phyloP scores from a whole-genome alignment of 1,140 invertebrate genomes.

The Leptinotarsa texana region DNA sequence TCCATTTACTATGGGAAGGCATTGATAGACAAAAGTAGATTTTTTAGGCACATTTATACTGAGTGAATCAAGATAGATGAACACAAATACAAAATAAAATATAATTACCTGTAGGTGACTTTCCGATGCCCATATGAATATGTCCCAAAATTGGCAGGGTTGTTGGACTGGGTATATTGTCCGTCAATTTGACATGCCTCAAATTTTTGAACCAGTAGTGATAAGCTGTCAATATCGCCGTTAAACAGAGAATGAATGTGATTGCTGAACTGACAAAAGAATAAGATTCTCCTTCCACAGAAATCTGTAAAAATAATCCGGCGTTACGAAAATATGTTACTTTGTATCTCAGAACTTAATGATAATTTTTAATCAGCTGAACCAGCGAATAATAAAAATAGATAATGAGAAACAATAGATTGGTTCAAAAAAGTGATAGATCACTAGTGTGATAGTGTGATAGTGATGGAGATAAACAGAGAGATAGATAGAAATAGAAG shows the following conservation, averaged over 20 bases:
- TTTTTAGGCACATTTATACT: neutral
- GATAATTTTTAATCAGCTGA: too few relatives aligned
- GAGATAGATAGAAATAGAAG: too few relatives aligned
- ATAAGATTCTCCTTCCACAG: neutral
- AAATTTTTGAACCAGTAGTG: constrained; percentile 36
- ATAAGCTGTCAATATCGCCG: constrained; percentile 27
- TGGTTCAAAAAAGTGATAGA: too few relatives aligned
- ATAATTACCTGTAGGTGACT: constrained; percentile 27
- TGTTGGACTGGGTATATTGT: constrained; percentile 33
- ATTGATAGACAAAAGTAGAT: neutral
- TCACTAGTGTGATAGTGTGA: too few relatives aligned
- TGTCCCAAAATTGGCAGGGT: constrained; percentile 35
- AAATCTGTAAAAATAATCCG: neutral
- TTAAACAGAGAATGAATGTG: neutral
- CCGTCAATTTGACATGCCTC: constrained; percentile 32
- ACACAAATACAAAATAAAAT: too few relatives aligned
- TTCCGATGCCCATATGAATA: constrained; percentile 28
- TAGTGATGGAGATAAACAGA: too few relatives aligned
- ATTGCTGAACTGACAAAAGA: neutral
- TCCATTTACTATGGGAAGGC: neutral
- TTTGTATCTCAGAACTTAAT: too few relatives aligned
- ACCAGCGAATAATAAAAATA: too few relatives aligned
- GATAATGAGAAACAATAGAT: too few relatives aligned
- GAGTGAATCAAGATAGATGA: neutral
- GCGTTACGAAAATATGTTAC: too few relatives aligned